A percentile compares a stretch with the other conserved stretches of the same genome.
These are phyloP conservation scores for Thymelicus acteon DNA, from an alignment of 2,888 invertebrate genomes.

Conservation along the genomic window DNA sequence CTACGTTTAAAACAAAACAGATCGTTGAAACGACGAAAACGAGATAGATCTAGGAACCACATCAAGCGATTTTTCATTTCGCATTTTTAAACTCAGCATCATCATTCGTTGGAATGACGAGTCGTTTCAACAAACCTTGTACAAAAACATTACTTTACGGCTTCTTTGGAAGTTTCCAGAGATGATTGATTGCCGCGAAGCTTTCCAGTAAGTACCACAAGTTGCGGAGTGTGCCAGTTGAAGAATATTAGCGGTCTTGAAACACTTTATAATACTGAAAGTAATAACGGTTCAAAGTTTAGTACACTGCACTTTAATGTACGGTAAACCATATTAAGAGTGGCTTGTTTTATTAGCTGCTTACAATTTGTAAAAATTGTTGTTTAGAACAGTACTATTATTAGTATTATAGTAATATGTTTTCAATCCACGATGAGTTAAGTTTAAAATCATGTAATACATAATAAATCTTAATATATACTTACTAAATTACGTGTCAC, in stretches of 20 bases:
- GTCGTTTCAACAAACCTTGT: conserved; percentile 36
- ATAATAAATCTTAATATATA: too few species aligned
- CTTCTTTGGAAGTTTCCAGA: conserved; percentile 33
- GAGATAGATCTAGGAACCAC: background rate
- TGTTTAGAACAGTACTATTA: too few species aligned
- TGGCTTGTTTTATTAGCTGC: too few species aligned
- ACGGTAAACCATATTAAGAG: too few species aligned
- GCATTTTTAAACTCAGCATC: conserved; percentile 30
- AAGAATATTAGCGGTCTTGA: conserved; percentile 31
- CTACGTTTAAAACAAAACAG: too few species aligned
- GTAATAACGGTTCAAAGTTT: conserved; percentile 1
- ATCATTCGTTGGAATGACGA: conserved; percentile 33
- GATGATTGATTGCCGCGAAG: conserved; percentile 34
- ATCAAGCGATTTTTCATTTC: conserved; percentile 24
- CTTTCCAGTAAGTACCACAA: conserved; percentile 18
- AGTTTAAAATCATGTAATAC: too few species aligned
- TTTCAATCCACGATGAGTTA: too few species aligned
- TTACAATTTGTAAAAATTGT: too few species aligned
- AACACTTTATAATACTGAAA: conserved; percentile 16
- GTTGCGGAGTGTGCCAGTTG: conserved; percentile 12
- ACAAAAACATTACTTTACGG: conserved; percentile 35
- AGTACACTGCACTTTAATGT: conserved; percentile 2
- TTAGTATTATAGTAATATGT: too few species aligned
- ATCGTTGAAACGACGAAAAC: background rate
- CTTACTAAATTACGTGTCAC: too few species aligned